Evolutionary conservation across 2,888 invertebrate genomes (phyloP).

Genomic region (Eristalis tenax): DNA sequence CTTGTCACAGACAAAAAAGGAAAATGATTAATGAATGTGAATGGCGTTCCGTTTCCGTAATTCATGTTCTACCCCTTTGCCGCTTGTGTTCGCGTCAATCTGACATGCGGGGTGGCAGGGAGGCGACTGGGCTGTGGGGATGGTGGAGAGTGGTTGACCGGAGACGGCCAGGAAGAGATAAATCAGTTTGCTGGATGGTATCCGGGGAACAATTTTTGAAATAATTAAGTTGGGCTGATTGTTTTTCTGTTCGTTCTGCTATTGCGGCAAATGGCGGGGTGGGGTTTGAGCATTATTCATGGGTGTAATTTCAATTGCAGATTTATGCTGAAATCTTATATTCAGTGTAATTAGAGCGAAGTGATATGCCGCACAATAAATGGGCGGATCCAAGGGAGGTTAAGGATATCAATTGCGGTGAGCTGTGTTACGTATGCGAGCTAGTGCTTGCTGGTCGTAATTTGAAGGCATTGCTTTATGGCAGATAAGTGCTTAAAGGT

Average conservation of each 20-base stretch:
- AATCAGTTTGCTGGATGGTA: not conserved
- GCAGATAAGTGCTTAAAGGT: not conserved
- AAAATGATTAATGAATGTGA: slow-evolving; percentile 31
- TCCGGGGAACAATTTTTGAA: not conserved
- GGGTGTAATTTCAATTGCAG: slow-evolving; percentile 8
- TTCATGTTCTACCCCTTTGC: not conserved
- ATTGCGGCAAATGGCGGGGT: not conserved
- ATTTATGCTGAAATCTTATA: not conserved
- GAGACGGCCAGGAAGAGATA: not conserved
- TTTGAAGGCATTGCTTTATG: not conserved
- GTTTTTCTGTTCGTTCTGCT: not conserved
- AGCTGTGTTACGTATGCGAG: slow-evolving; percentile 9
- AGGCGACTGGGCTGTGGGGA: not conserved
- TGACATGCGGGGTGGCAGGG: not conserved
- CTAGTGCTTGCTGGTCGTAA: not conserved
- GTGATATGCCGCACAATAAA: not conserved
- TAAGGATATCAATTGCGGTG: not conserved
- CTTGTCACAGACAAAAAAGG: not conserved
- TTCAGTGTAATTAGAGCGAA: slow-evolving; percentile 7
- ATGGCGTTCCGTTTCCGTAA: not conserved
- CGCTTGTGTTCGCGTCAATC: not conserved
- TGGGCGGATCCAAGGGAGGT: not conserved
- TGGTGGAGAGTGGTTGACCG: not conserved
- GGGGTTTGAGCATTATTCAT: not conserved
- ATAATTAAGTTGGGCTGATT: not conserved